phyloP scores from a whole-genome alignment of 2,888 invertebrate species.

The Pristionchus arcanus region DNA sequence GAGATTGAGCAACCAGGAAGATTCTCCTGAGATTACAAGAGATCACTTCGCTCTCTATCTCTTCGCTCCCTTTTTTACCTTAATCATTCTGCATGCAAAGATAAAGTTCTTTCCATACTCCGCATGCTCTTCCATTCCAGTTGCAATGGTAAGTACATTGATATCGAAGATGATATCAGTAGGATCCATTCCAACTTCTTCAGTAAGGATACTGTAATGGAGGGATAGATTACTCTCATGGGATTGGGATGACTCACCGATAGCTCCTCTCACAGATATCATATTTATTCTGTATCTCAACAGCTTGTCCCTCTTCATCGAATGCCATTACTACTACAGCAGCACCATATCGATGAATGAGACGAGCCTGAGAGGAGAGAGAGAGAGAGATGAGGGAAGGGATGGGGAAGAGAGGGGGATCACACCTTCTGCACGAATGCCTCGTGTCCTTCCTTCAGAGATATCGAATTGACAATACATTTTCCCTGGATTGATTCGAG shows the following conservation, averaged over 20 bases:
- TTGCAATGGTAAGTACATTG: constrained; percentile 84
- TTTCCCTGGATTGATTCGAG: constrained; percentile 83
- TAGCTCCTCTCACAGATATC: constrained; percentile 82
- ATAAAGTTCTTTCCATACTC: constrained; percentile 83
- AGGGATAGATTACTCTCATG: background rate
- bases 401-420: background rate
- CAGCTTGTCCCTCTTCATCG: constrained; percentile 84
- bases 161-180: constrained; percentile 84
- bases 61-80: constrained; percentile 78
- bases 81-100: constrained; percentile 82
- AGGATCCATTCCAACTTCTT: constrained; percentile 82
- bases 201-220: constrained; percentile 82
- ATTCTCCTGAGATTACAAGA: constrained; percentile 75
- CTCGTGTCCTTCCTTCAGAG: constrained; percentile 83
- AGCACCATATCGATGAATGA: constrained; percentile 82
- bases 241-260: constrained; percentile 51
- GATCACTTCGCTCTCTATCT: background rate
- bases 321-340: constrained; percentile 84
- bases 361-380: constrained; percentile 79
- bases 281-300: constrained; percentile 82
- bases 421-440: constrained; percentile 81
- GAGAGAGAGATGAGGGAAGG: background rate
- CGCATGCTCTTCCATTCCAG: constrained; percentile 84
- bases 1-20: constrained; percentile 82
- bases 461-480: constrained; percentile 84